Percentiles rank a stretch among this genome's conserved stretches.
Conservation (phyloP, 2,888 invertebrate species). For the Agriotes lineatus region DNA sequence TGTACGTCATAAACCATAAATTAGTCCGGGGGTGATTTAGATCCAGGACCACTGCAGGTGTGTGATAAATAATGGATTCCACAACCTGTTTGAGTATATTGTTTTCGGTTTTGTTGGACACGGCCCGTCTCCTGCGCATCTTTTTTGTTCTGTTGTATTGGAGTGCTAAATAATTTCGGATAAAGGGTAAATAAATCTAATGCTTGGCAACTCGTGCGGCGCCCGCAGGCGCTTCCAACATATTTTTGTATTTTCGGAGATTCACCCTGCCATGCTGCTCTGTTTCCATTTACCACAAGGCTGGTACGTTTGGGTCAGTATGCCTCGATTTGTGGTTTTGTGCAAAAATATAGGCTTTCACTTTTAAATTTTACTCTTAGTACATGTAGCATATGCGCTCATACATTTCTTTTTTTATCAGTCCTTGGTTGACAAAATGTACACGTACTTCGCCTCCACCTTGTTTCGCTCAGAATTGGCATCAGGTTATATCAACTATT, state of each 20-base stretch:
- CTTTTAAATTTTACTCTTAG: too few relatives aligned
- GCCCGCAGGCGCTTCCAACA: slow-evolving; percentile 13
- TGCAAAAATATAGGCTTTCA: too few relatives aligned
- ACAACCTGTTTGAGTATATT: slow-evolving; percentile 44
- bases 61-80: slow-evolving; percentile 43
- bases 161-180: slow-evolving; percentile 35
- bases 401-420: too few relatives aligned
- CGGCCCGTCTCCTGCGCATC: slow-evolving; percentile 1
- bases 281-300: too few relatives aligned
- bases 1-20: slow-evolving; percentile 43
- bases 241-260: slow-evolving; percentile 16
- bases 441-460: too few relatives aligned
- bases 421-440: too few relatives aligned
- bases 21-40: slow-evolving; percentile 40
- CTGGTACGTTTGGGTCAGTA: too few relatives aligned
- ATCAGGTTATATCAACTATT: too few relatives aligned
- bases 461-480: too few relatives aligned
- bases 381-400: too few relatives aligned
- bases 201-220: slow-evolving; percentile 6
- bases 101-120: slow-evolving; percentile 39
- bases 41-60: slow-evolving; percentile 38
- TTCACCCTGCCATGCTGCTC: too few relatives aligned
- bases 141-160: slow-evolving; percentile 25
- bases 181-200: slow-evolving; percentile 31
- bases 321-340: too few relatives aligned